These are phyloP conservation scores for Halesus radiatus DNA, from an alignment of 1,140 invertebrate genomes.

Conservation along the genomic window DNA sequence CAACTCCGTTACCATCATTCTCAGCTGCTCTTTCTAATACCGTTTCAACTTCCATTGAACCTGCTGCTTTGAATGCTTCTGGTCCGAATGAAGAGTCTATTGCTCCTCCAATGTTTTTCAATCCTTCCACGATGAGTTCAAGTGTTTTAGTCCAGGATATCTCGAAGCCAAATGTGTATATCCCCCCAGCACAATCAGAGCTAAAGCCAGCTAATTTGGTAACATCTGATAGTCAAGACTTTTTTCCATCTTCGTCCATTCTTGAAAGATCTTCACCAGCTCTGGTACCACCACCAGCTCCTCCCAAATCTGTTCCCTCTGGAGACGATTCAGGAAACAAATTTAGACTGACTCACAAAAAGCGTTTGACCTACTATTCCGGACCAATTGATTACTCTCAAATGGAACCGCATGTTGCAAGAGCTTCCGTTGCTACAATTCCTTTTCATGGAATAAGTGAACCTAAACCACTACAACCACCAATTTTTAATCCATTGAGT, in stretches of 20 bases:
- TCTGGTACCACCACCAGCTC: slow-evolving; percentile 2
- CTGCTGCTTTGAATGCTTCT: too few relatives aligned
- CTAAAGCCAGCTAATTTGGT: neutral
- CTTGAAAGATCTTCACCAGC: neutral
- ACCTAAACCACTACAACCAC: too few relatives aligned
- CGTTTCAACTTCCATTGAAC: too few relatives aligned
- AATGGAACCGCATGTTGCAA: neutral
- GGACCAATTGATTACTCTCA: slow-evolving; percentile 63
- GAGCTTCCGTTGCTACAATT: neutral
- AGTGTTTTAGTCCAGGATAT: neutral
- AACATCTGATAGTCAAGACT: neutral
- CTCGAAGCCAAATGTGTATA: neutral
- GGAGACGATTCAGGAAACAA: slow-evolving; percentile 57
- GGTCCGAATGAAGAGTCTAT: too few relatives aligned
- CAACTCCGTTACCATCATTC: neutral
- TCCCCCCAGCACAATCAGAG: neutral
- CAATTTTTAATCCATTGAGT: too few relatives aligned
- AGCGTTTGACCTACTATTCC: slow-evolving; percentile 67
- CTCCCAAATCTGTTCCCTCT: slow-evolving; percentile 31
- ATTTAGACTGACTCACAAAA: slow-evolving; percentile 62
- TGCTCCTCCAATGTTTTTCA: slow-evolving; percentile 6
- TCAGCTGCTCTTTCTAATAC: too few relatives aligned
- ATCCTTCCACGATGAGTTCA: slow-evolving; percentile 6
- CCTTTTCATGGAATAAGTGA: neutral
- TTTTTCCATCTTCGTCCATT: neutral